Base-by-base conservation (phyloP, 2,797 vertebrate species). In the Darevskia nairensis region DNA sequence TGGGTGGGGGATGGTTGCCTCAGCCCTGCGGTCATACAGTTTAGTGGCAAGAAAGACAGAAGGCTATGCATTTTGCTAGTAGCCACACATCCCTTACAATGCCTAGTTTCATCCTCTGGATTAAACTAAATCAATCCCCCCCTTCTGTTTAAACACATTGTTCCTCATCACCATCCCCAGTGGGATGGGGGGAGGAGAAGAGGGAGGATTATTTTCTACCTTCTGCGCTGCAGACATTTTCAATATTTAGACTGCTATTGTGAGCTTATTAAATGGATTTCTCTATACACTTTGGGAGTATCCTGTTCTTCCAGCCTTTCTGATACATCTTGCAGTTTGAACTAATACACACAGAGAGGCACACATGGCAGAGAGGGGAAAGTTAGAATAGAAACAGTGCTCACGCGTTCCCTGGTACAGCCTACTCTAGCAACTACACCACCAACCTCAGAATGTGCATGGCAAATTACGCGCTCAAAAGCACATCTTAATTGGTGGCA, bases 191-290 rank as follows among this genome's bases (percentile, higher is more conserved):
- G 21, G 19, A 23, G 50, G 50, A 55, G 50, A 11, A 55, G 29
- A 86, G 79, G 19, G 32, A 50, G 39, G 86, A 88, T 88, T 88
- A 77, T 82, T 82, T 87, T 29, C 80, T 41, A 68, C 61, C 44
- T 23, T 77, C 9, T 35, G 72, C 68, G 41, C 11, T 35, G 72
- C 86, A 68, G 72, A 23, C 78, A 59, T 82, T 88, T 68, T 46
- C 86, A 68, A 82, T 88, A 77, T 88, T 82, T 76, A 82, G 80
- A 69, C 72, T 76, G 39, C 41, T 46, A 29, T 39, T 76, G 55
- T n/a, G 71, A 68, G 80, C 80, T 66, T 87, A 87, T 87, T 82
- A 82, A 82, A 82, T 68, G 61, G 86, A 82, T 87, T 87, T 87
- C 29, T 74, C 71, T 87, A 39, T 35, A 41, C 17, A 41, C 80